A percentile compares a stretch with the other conserved stretches of the same genome.
These are phyloP conservation scores for Cryptoprocta ferox DNA, from an alignment of 2,797 vertebrate species.

Conservation along the genomic window DNA sequence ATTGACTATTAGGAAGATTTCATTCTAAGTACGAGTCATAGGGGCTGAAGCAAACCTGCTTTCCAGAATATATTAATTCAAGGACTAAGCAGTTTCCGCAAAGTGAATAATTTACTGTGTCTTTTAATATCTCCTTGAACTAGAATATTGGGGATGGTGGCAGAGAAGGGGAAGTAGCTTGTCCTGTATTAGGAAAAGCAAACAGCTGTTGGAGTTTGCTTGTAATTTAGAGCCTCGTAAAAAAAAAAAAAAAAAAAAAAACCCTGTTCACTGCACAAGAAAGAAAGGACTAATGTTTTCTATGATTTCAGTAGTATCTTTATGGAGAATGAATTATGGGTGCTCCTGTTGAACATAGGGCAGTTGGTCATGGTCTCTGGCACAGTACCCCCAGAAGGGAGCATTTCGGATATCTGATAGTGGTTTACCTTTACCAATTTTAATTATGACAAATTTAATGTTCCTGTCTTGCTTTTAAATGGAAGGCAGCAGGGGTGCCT, in stretches of 20 bases:
- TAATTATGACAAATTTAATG: neutral
- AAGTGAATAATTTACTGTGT: neutral
- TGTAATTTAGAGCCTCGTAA: neutral
- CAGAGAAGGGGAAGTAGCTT: neutral
- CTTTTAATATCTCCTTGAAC: neutral
- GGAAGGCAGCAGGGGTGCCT: neutral
- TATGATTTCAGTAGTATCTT: neutral
- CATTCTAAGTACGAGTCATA: constrained; percentile 27
- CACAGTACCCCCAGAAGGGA: neutral
- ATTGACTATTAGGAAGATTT: constrained; percentile 15
- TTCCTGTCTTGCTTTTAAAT: neutral
- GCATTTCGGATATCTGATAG: neutral
- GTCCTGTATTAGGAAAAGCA: neutral
- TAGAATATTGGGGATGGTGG: neutral
- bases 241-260: neutral
- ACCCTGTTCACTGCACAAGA: neutral
- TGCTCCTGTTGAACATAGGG: neutral
- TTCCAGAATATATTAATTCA: neutral
- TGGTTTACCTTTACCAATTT: neutral
- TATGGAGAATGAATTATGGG: neutral
- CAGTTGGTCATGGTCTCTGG: neutral
- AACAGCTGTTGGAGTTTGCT: neutral
- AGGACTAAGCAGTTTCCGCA: constrained; percentile 14
- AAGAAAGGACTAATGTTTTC: neutral
- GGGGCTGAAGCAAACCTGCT: neutral